Evolutionary conservation across 2,797 vertebrate species (phyloP).

Genomic region (Gobio occitaniae): DNA sequence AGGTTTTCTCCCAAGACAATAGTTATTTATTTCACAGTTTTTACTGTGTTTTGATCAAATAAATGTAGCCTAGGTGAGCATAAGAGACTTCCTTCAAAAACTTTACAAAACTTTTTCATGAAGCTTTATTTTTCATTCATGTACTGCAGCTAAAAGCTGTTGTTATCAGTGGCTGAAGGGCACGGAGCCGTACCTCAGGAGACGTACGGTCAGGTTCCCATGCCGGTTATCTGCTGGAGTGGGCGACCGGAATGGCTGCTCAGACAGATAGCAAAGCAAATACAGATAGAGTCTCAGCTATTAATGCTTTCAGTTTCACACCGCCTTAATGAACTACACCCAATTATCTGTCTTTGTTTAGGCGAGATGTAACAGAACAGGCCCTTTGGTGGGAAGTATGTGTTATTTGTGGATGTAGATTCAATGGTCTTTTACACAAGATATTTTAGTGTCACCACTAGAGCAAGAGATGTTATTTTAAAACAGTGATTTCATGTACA

Average conservation of each 20-base stretch:
- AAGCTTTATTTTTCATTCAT: constrained; percentile 36
- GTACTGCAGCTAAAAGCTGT: constrained; percentile 41
- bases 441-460: neutral
- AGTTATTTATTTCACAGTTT: neutral
- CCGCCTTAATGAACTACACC: constrained; percentile 36
- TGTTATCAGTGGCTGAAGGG: constrained; percentile 54
- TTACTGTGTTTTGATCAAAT: neutral
- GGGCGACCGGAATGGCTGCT: constrained; percentile 66
- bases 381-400: constrained; percentile 25
- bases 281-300: constrained; percentile 57
- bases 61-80: neutral
- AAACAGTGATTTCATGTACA: too few relatives aligned
- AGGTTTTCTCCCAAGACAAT: too few relatives aligned
- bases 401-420: constrained; percentile 57
- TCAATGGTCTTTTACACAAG: constrained; percentile 6
- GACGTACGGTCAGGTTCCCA: constrained; percentile 63
- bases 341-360: constrained; percentile 50
- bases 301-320: constrained; percentile 45
- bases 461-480: neutral
- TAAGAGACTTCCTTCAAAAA: neutral
- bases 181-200: neutral
- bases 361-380: constrained; percentile 22
- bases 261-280: constrained; percentile 58
- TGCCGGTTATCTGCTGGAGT: constrained; percentile 63
- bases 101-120: neutral